Percentiles rank a stretch among this genome's conserved stretches.
These are phyloP conservation scores for Pseudochirops corinnae DNA, from an alignment of 2,797 vertebrate genomes.

Conservation along the genomic window DNA sequence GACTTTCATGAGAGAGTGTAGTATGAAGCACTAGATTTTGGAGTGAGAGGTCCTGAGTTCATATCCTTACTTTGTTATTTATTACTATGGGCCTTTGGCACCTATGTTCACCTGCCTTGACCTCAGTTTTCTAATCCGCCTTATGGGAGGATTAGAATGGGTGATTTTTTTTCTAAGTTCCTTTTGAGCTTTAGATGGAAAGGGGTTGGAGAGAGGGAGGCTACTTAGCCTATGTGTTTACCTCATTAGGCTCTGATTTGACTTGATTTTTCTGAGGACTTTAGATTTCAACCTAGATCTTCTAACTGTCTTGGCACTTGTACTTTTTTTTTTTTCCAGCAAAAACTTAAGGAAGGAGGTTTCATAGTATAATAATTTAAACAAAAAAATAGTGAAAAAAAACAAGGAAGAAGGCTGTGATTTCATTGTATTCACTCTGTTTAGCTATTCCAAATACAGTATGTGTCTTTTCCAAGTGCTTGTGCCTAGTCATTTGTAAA, in stretches of 20 bases:
- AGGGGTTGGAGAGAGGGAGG: neutral
- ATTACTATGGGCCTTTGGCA: neutral
- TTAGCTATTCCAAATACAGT: neutral
- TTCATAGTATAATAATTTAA: neutral
- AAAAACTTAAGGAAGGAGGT: neutral
- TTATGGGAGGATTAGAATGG: neutral
- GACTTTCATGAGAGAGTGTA: neutral
- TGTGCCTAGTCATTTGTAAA: neutral
- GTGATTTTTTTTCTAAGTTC: neutral
- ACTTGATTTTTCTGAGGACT: neutral
- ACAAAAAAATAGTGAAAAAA: neutral
- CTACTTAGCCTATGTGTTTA: neutral
- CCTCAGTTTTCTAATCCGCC: neutral
- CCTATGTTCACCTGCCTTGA: neutral
- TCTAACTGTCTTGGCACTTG: neutral
- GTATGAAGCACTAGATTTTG: neutral
- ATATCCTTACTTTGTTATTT: neutral
- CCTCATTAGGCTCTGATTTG: neutral
- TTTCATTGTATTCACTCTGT: neutral
- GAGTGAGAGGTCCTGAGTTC: neutral
- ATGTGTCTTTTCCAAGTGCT: neutral
- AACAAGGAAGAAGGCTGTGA: neutral
- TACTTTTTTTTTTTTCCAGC: neutral
- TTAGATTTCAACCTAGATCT: neutral
- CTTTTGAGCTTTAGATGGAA: neutral